Conservation (phyloP, 2,797 vertebrate genomes). For the Gobionotothen gibberifrons region DNA sequence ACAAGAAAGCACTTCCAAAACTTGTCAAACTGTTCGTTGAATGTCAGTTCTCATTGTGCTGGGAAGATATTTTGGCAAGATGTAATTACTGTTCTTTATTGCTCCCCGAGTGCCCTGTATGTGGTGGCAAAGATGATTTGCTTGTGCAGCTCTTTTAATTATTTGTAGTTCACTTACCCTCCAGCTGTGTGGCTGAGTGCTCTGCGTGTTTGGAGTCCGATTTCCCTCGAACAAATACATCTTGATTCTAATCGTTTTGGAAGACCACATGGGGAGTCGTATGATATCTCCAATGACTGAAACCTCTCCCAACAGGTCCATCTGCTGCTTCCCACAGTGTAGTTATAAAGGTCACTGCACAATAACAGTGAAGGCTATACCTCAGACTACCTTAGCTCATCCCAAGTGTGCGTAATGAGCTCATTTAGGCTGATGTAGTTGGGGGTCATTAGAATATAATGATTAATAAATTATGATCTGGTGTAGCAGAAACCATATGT, state of each 20-base stretch:
- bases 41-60: not conserved
- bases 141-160: conserved; percentile 62
- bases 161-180: conserved; percentile 52
- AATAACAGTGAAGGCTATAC: conserved; percentile 32
- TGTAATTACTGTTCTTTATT: conserved; percentile 5
- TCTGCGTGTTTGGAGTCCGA: conserved; percentile 9
- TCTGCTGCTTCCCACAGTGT: conserved; percentile 20
- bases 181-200: conserved; percentile 49
- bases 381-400: conserved; percentile 43
- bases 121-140: conserved; percentile 32
- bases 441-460: conserved; percentile 66
- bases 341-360: conserved; percentile 53
- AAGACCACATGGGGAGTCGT: conserved; percentile 39
- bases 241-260: conserved; percentile 47
- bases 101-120: conserved; percentile 13
- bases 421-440: conserved; percentile 59
- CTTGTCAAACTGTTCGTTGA: not conserved
- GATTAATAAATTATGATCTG: conserved; percentile 72
- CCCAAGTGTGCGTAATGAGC: conserved; percentile 55
- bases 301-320: conserved; percentile 47
- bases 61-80: not conserved
- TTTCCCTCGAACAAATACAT: conserved; percentile 35
- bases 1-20: not conserved
- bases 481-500: conserved; percentile 37
- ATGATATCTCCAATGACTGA: conserved; percentile 42